Evolutionary conservation across 2,797 vertebrate genomes (phyloP).

Genomic region (Pempheris klunzingeri): DNA sequence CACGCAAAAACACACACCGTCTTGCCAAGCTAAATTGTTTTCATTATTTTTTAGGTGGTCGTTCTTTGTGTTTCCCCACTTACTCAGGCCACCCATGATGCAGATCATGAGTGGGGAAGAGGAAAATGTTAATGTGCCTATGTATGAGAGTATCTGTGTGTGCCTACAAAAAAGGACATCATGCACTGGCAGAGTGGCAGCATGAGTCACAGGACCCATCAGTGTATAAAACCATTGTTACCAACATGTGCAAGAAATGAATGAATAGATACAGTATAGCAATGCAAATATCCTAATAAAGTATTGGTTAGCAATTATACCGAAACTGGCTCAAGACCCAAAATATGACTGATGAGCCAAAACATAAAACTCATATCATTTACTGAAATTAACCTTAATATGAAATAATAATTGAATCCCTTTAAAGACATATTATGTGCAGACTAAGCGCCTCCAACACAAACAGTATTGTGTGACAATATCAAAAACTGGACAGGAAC

Average conservation of each 20-base stretch:
- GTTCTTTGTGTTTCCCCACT: constrained; percentile 34
- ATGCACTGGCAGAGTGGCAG: constrained; percentile 1
- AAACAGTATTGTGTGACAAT: not conserved
- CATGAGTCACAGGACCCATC: constrained; percentile 37
- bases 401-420: not conserved
- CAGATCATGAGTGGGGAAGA: constrained; percentile 13
- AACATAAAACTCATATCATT: not conserved
- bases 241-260: not conserved
- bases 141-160: constrained; percentile 15
- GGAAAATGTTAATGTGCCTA: constrained; percentile 40
- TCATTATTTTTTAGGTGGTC: constrained; percentile 21
- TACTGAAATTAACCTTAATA: not conserved
- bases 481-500: not conserved
- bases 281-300: not conserved
- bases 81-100: constrained; percentile 44
- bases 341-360: not conserved
- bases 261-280: too few species aligned
- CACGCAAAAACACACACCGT: constrained; percentile 27
- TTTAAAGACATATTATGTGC: not conserved
- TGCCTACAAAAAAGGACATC: constrained; percentile 21
- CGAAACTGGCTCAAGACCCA: not conserved
- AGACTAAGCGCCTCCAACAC: not conserved
- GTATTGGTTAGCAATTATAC: not conserved
- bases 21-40: constrained; percentile 36
- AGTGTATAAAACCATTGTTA: constrained; percentile 12